Base-by-base conservation (phyloP, 2,113 vertebrate genomes). In the Myiagra hebetior region DNA sequence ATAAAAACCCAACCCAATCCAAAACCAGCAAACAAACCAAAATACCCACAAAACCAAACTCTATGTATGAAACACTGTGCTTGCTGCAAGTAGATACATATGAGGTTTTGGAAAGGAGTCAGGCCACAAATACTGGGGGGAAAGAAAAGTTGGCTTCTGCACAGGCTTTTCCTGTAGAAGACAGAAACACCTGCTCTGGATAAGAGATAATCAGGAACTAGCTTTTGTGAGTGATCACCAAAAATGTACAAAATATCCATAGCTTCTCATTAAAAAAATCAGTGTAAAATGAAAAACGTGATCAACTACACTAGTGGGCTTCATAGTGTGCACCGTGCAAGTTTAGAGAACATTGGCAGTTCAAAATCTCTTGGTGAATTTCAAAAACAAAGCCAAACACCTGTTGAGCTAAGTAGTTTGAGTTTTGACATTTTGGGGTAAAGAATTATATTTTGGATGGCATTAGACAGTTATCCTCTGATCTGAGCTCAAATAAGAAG, bases 321-420 rank as follows among this genome's bases (percentile, higher is more conserved):
- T 64, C n/a, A 22, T 5, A 50, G 3, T 50, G 30, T 69, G 7
- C 0, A 0, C 19, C 1, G 0, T 73, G 23, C 8, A 47, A 75
- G 16, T 65, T 70, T 19, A 72, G 31, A 57, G 68, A 67, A 62
- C 5, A 22, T 5, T 55, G 53, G 5, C 6, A 49, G 16, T 10
- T 76, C 23, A 37, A 27, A 64, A 64, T 24, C 4, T 57, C 41
- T 52, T 49, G 22, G 12, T 15, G 6, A 92, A 57, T 69, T 77
- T 64, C 33, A 74, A 35, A 77, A 87, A 47, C 0, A 0, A 23
- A 80, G 15, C 13, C 30, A 52, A 87, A 44, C 6, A 69, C 6
- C 27, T 57, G 13, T 30, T 78, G 41, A 47, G 10, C 0, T 6
- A 81, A 52, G 21, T 3, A 4, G 41, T 35, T 67, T 53, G 55